Conservation (phyloP, 2,888 invertebrate species). For the Noctua comes region DNA sequence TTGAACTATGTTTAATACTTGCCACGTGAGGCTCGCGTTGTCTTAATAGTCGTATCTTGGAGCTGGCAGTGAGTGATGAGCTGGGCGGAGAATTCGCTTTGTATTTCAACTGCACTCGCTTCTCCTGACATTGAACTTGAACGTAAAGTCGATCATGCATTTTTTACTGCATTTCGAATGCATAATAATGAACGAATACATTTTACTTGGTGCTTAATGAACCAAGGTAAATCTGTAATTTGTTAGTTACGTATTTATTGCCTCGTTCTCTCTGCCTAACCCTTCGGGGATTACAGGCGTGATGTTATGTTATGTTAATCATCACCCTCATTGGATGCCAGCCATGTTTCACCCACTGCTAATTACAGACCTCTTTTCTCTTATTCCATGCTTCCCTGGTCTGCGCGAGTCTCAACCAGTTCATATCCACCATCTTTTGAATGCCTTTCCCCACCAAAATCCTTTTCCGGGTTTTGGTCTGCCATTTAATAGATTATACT, state of each 20-base stretch:
- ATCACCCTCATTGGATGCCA: not conserved
- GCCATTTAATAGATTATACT: not conserved
- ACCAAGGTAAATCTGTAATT: slow-evolving; percentile 16
- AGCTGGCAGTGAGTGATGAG: slow-evolving; percentile 62
- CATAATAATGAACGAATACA: not conserved
- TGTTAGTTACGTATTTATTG: not conserved
- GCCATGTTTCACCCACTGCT: not conserved
- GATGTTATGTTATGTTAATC: too few relatives aligned
- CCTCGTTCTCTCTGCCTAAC: not conserved
- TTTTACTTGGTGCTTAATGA: slow-evolving; percentile 1
- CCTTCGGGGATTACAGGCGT: too few relatives aligned
- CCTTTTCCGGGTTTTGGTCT: not conserved
- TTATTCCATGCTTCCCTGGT: not conserved
- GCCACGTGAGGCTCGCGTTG: slow-evolving; percentile 24
- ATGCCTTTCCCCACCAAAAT: not conserved
- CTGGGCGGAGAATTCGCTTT: slow-evolving; percentile 47
- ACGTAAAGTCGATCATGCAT: slow-evolving; percentile 4
- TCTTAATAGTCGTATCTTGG: slow-evolving; percentile 49
- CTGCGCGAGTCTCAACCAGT: not conserved
- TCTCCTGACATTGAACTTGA: slow-evolving; percentile 45
- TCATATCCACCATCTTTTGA: not conserved
- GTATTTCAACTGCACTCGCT: slow-evolving; percentile 32
- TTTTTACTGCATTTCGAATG: slow-evolving; percentile 20
- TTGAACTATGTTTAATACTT: slow-evolving; percentile 44
- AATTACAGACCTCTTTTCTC: too few relatives aligned